Evolutionary conservation across 2,113 vertebrate species (phyloP).

Genomic region (Calypte anna): DNA sequence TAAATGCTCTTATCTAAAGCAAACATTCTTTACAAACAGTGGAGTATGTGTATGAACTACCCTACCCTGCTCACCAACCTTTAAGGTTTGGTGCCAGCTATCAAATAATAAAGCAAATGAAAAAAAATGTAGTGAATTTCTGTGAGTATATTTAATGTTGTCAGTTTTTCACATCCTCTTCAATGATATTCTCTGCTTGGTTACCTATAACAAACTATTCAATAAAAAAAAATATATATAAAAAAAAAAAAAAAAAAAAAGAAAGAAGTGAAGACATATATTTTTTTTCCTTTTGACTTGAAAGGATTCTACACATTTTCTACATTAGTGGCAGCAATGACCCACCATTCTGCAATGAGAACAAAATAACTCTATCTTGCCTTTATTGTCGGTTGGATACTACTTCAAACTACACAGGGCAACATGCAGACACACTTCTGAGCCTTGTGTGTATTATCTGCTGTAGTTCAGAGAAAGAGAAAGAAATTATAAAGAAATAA

Average conservation of each 20-base stretch:
- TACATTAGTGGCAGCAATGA: neutral
- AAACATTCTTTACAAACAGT: neutral
- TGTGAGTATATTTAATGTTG: neutral
- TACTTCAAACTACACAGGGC: neutral
- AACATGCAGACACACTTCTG: neutral
- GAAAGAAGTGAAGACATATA: neutral
- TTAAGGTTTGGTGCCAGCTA: neutral
- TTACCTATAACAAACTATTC: neutral
- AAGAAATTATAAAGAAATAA: neutral
- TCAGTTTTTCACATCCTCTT: neutral
- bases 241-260: too few relatives aligned
- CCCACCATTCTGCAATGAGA: neutral
- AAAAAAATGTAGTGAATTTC: neutral
- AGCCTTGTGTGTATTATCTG: neutral
- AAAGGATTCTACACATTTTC: neutral
- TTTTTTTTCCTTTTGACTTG: neutral
- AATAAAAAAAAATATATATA: neutral
- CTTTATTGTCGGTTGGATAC: neutral
- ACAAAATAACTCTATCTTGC: neutral
- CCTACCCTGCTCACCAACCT: neutral
- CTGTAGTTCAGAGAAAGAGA: neutral
- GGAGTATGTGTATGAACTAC: neutral
- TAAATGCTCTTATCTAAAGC: neutral
- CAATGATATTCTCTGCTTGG: neutral
- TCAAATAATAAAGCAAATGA: neutral